A percentile compares a stretch with the other conserved stretches of the same genome.
These are phyloP conservation scores for Rhaphigaster nebulosa DNA, from an alignment of 2,888 invertebrate genomes.

Conservation along the genomic window DNA sequence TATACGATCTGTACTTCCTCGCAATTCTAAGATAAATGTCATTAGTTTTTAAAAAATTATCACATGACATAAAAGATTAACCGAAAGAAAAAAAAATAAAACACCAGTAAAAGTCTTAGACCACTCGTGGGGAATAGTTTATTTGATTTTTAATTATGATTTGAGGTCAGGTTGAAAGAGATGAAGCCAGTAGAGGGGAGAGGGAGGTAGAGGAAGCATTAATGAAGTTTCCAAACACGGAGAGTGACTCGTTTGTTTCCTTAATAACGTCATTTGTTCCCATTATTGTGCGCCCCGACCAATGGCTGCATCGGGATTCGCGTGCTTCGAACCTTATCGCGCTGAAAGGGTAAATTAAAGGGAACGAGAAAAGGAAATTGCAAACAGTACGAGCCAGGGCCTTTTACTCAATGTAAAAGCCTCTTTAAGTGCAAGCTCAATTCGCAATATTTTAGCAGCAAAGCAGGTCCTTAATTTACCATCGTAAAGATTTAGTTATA, in stretches of 20 bases:
- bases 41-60: neutral
- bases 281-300: conserved; percentile 8
- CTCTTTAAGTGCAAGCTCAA: neutral
- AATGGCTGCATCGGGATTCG: conserved; percentile 6
- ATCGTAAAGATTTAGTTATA: neutral
- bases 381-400: conserved; percentile 14
- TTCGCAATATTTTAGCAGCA: conserved; percentile 4
- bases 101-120: neutral
- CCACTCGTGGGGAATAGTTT: neutral
- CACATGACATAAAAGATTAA: neutral
- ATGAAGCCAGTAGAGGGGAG: neutral
- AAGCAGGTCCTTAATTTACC: neutral
- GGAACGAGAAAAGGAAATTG: conserved; percentile 22
- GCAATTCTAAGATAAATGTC: neutral
- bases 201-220: neutral
- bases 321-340: conserved; percentile 21
- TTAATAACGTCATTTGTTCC: conserved; percentile 38
- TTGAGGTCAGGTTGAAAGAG: neutral
- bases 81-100: neutral
- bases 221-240: conserved; percentile 37
- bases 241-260: conserved; percentile 37
- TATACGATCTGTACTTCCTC: neutral
- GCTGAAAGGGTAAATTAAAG: conserved; percentile 34
- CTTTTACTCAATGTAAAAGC: conserved; percentile 10
- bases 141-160: conserved; percentile 38